Evolutionary conservation across 2,113 vertebrate genomes (phyloP).

Genomic region (human (Homo sapiens)): GRCh38 chr1:167442501-167443000

Average conservation of each 20-base stretch:
- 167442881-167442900: too few species aligned
- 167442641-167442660: not conserved
- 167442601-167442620: fast-evolving
- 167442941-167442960: not conserved
- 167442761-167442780: not conserved
- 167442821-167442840: not conserved
- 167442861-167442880: not conserved
- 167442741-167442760: not conserved
- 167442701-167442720: fast-evolving
- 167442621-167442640: not conserved
- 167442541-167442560: not conserved
- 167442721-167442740: fast-evolving
- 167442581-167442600: not conserved
- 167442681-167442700: not conserved
- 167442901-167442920: not conserved
- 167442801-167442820: not conserved
- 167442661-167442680: too few species aligned
- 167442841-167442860: not conserved
- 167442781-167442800: not conserved
- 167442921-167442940: fast-evolving
- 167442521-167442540: not conserved
- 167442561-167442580: not conserved
- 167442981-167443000: not conserved
- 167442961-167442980: too few species aligned
- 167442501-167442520: not conserved